Evolutionary conservation across 1,140 invertebrate species (phyloP), one percentile per base, ranked within the genome.

Genomic region (Zaprionus lachaisei): DNA sequence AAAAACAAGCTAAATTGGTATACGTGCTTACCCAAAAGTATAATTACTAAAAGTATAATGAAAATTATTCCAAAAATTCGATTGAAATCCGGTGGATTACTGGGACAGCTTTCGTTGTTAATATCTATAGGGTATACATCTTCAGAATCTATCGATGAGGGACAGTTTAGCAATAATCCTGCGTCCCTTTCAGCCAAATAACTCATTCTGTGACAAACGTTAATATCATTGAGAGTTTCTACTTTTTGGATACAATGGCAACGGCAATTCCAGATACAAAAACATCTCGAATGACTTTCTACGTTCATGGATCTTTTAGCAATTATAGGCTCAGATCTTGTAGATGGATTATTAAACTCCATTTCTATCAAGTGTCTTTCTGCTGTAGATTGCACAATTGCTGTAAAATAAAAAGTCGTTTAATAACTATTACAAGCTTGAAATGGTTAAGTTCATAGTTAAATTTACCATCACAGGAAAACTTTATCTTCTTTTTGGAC

Each of bases 191-290:
- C 20, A 12, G 68, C 14, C 0, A 24, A 26, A 17, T 44, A 69
- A 9, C 66, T 55, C 77, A 91, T 69, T 68, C 64, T 72, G 15
- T 83, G 62, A 34, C 89, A 91, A 14, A 77, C 41, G 20, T 75
- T 84, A 17, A 62, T 66, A 22, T 87, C 79, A 4, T 80, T 58
- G 20, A 73, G 72, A 4, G 79, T 83, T 63, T 83, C 77, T 17
- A 83, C 22, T 47, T 79, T 80, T n/a, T 57, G 54, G 15, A 92
- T 71, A 28, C 90, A 91, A 51, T 91, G 82, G 7, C 90, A 91
- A 12, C 57, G 68, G 54, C 90, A 91, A 28, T 82, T 67, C 80
- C 77, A 90, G 12, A 91, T 24, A 58, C 90, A 91, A 54, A 91
- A 83, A 47, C 90, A 91, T 62, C 90, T 80, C 2, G 77, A 72